Evolutionary conservation across 2,797 vertebrate genomes (phyloP), one percentile per base, ranked within the genome.

Genomic region (Sebastiscus tertius): DNA sequence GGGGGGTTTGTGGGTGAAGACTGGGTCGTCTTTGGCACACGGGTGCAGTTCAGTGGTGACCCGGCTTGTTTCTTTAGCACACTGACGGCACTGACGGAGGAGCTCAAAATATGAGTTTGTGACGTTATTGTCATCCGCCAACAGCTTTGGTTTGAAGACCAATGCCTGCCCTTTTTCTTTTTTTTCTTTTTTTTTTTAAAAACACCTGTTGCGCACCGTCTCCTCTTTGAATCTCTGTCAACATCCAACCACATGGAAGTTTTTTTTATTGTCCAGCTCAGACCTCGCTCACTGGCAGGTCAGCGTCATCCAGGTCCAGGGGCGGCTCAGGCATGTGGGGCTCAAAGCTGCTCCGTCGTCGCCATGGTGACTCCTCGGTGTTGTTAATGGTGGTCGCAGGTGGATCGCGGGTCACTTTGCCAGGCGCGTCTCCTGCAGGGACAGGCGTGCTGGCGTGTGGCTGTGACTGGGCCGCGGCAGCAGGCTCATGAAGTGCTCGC

Each of bases 401-500:
- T 75, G 77, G 71, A 46, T 89, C 54, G 4, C 89, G 75, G 90
- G 92, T 99, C 97, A 99, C 96, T 99, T 98, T 93, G 97, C 96
- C 85, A 98, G 97, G 77, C 95, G 97, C 68, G 96, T 97, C 96
- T 99, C 98, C 96, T 99, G 98, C 71, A 99, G 97, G 62, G 98
- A 99, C 90, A 99, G 95, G 93, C 97, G 97, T 93, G 97, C 97
- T 79, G 91, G 88, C 72, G 85, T 75, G 87, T 80, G 91, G 90
- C 81, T 91, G 91, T 91, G 94, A 88, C 95, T 94, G 96, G 98
- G 97, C 94, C 97, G 97, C 87, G 97, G 97, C 94, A 98, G 96
- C 94, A 98, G 97, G 96, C 91, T 98, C 96, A 96, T 97, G 96
- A 98, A 97, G 96, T 98, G 97, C 96, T 98, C 97, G 97, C 97